These are phyloP conservation scores for Eustalomyia histrio DNA, from an alignment of 2,888 invertebrate genomes.

Conservation along the genomic window DNA sequence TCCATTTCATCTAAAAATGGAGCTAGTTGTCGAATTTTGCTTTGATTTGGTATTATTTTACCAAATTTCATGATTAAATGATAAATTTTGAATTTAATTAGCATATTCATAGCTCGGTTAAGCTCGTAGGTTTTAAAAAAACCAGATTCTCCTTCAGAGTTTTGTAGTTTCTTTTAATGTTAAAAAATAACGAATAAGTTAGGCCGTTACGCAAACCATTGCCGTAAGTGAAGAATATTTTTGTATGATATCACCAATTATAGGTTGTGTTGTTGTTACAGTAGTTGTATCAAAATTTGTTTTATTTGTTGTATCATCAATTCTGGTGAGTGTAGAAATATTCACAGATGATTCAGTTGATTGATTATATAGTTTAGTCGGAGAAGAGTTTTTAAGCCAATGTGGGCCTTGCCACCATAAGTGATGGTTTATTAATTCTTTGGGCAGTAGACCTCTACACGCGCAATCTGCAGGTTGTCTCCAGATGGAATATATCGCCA, in stretches of 20 bases:
- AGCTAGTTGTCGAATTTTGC: conserved; percentile 6
- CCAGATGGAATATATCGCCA: conserved; percentile 21
- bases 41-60: not conserved
- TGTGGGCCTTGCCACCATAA: conserved; percentile 23
- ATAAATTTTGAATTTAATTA: conserved; percentile 29
- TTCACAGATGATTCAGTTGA: not conserved
- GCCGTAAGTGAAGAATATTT: too few species aligned
- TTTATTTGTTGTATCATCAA: too few species aligned
- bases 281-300: too few species aligned
- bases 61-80: conserved; percentile 26
- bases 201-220: conserved; percentile 14
- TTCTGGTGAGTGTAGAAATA: not conserved
- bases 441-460: not conserved
- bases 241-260: too few species aligned
- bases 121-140: conserved; percentile 16
- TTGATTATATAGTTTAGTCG: not conserved
- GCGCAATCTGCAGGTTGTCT: conserved; percentile 28
- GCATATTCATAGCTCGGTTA: not conserved
- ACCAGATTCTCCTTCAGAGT: not conserved
- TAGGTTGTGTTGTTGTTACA: too few species aligned
- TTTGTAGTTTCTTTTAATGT: not conserved
- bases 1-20: conserved; percentile 28
- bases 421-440: not conserved
- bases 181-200: conserved; percentile 12
- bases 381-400: not conserved